Evolutionary conservation across 2,888 invertebrate species (phyloP).

Genomic region (Cenopis cana): DNA sequence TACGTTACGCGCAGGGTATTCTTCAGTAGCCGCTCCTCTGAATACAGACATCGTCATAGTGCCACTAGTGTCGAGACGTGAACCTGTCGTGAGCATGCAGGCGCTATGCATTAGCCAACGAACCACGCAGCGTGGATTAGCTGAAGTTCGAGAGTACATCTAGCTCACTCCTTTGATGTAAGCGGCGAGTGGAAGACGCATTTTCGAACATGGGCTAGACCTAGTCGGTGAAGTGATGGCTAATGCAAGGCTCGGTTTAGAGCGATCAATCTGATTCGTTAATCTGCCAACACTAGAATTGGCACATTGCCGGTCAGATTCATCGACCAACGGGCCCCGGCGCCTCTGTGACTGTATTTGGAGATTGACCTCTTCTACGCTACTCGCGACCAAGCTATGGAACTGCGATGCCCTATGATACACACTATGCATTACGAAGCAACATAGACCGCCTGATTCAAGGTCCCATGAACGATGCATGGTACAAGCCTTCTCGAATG

Average conservation of each 20-base stretch:
- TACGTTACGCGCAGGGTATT: constrained; percentile 9
- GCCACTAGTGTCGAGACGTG: constrained; percentile 51
- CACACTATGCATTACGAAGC: constrained; percentile 70
- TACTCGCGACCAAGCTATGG: constrained; percentile 70
- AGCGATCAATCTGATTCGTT: constrained; percentile 8
- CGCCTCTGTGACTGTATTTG: constrained; percentile 76
- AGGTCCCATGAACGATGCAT: constrained; percentile 46
- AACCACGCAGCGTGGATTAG: neutral
- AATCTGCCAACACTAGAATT: constrained; percentile 3
- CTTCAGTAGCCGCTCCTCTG: constrained; percentile 57
- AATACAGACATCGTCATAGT: constrained; percentile 67
- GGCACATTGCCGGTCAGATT: neutral
- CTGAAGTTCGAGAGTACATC: neutral
- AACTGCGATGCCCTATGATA: constrained; percentile 57
- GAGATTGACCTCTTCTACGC: constrained; percentile 65
- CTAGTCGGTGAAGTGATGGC: neutral
- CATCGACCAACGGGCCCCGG: constrained; percentile 44
- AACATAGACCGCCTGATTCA: constrained; percentile 61
- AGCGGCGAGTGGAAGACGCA: neutral
- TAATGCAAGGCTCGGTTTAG: constrained; percentile 20
- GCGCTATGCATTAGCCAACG: constrained; percentile 13
- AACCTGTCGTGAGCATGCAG: constrained; percentile 48
- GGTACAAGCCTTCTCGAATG: constrained; percentile 42
- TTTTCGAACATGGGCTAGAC: constrained; percentile 1
- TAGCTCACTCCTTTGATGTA: neutral